Evolutionary conservation across 2,888 invertebrate species (phyloP), one percentile per base, ranked within the genome.

Genomic region (Bellardia pandia): DNA sequence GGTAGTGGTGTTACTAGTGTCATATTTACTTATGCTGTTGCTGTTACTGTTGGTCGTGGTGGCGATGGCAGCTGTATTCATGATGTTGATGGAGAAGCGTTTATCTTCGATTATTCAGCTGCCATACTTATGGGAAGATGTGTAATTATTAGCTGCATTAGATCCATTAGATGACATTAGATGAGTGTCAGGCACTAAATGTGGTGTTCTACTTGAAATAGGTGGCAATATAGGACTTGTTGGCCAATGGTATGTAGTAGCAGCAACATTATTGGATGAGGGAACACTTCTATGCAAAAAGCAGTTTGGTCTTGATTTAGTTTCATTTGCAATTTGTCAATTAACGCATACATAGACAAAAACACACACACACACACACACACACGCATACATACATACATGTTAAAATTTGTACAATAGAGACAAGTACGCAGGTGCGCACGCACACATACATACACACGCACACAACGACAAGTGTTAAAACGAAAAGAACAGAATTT

Each of bases 171-270:
- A 93, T 93, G 93, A 91, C 92, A 93, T 92, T 75, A 80, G 85
- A 91, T 92, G 93, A 92, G 95, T 96, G 92, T 96, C 96, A 66
- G 96, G 96, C 88, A 96, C 96, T 86, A 96, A 95, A 93, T 96
- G 96, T 88, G 95, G 95, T 90, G 96, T 96, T 90, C 96, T 94
- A 90, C 96, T 95, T 90, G 95, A 95, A 89, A 96, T 95, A 84
- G 96, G 95, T 90, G 97, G 96, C 91, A 97, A 94, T 89, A 97
- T 95, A 89, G 96, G 96, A 93, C 97, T 96, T 88, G 96, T 96
- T 89, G 97, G 97, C 97, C 97, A 97, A 86, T 96, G 96, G 92
- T 96, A 96, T 89, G 96, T 95, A 56, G 87, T 87, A 90, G 95
- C 94, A 90, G 95, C 93, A 91, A 92, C 92, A 91, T 93, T 93